Conservation (phyloP, 2,113 vertebrate species). For the Aplodontia rufa region DNA sequence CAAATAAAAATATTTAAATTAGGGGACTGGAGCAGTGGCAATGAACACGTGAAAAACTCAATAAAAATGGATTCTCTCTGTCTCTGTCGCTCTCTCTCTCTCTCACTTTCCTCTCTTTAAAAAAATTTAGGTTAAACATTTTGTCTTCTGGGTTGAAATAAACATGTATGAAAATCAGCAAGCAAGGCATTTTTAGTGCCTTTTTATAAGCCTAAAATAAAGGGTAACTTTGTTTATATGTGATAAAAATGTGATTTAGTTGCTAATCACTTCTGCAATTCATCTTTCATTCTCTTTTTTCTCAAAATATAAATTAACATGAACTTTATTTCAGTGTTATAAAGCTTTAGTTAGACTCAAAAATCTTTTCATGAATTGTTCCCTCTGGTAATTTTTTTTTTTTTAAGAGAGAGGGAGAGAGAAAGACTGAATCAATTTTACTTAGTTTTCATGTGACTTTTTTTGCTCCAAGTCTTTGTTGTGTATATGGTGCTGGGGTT, state of each 20-base stretch:
- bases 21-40: too few relatives aligned
- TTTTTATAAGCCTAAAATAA: neutral
- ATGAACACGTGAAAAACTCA: too few relatives aligned
- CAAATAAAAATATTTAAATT: too few relatives aligned
- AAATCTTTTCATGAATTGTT: neutral
- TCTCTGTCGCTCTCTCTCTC: too few relatives aligned
- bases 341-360: neutral
- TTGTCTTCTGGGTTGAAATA: neutral
- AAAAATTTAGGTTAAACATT: neutral
- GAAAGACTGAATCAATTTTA: too few relatives aligned
- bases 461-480: too few relatives aligned
- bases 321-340: neutral
- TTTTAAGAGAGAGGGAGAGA: too few relatives aligned
- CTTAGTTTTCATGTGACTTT: too few relatives aligned
- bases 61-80: too few relatives aligned
- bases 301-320: neutral
- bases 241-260: neutral
- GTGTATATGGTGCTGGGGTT: too few relatives aligned
- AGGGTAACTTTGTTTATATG: neutral
- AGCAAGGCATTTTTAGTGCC: neutral
- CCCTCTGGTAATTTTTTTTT: neutral
- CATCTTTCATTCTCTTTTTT: neutral
- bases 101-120: too few relatives aligned
- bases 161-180: neutral
- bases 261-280: neutral